Base-by-base conservation (phyloP, 2,113 vertebrate species). In the Noturus placidus region DNA sequence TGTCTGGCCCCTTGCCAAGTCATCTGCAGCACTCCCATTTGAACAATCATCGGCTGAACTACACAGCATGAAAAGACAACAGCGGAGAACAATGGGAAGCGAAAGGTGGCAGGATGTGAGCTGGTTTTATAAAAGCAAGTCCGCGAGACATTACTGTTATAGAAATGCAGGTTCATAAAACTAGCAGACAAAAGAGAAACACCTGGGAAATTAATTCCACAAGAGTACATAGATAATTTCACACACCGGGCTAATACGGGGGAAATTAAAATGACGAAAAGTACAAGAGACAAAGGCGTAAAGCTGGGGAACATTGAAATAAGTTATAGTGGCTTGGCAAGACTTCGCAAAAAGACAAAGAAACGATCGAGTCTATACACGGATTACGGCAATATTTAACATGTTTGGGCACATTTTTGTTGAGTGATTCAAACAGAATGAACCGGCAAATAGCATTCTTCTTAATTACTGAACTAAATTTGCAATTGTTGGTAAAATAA, bases 11-110 rank as follows among this genome's bases (percentile, higher is more conserved):
- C 22, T 25, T 61, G 79, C 79, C 56, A 82, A 61, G 57, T 38
- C 30, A 61, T 61, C 79, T 61, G 56, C 79, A 61, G 57, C 11
- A 5, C 30, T 82, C 56, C 35, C 56, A 20, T 82, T 61, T 42
- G 79, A 42, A 82, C 56, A 38, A 82, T 82, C 56, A 42, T 27
- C 27, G 79, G 33, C 56, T 82, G 79, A 38, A 35, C 79, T 59
- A 5, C 56, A 81, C 54, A 25, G 54, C 79, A 59, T 22, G 54
- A 59, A 38, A 35, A 81, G 56, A 59, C 33, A 25, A 42, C 56
- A 42, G 33, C 0, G 20, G 56, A 82, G 56, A 82, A 82, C 56
- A 59, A 79, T 38, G 20, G 30, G 79, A 59, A 81, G 79, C 19
- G 20, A 61, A 82, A 61, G 33, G 30, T 42, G 33, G 56, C n/a